Percentiles rank a stretch among this genome's conserved stretches.
phyloP scores from a whole-genome alignment of 2,888 invertebrate genomes.

The Dermolepida albohirtum region DNA sequence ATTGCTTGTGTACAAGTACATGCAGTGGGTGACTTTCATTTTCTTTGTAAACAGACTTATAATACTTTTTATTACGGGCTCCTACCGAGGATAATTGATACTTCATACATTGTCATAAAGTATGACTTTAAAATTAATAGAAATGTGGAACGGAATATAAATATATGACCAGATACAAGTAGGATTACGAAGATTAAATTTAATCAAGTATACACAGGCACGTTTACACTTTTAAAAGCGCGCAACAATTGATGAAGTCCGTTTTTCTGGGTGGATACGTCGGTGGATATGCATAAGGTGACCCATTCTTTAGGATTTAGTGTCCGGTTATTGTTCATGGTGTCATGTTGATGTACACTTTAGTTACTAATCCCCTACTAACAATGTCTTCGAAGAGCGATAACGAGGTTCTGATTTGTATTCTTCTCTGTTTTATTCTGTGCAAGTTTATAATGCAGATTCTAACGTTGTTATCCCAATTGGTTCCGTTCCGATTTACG shows the following conservation, averaged over 20 bases:
- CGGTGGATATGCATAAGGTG: conserved; percentile 29
- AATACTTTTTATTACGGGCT: not conserved
- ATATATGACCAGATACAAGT: conserved; percentile 31
- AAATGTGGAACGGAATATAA: conserved; percentile 28
- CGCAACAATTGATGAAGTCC: conserved; percentile 39
- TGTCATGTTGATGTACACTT: conserved; percentile 44
- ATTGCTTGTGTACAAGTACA: no score
- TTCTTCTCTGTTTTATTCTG: conserved; percentile 32
- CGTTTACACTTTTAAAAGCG: conserved; percentile 20
- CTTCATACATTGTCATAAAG: conserved; percentile 19
- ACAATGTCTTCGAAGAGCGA: conserved; percentile 41
- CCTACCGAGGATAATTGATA: conserved; percentile 22
- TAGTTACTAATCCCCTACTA: conserved; percentile 39
- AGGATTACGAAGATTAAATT: conserved; percentile 41
- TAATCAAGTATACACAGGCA: conserved; percentile 37
- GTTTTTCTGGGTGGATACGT: conserved; percentile 40
- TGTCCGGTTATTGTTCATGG: conserved; percentile 43
- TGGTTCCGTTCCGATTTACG: conserved; percentile 17
- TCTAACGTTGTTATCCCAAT: conserved; percentile 6
- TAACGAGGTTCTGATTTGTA: conserved; percentile 44
- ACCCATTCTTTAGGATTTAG: conserved; percentile 44
- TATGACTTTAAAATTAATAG: conserved; percentile 32
- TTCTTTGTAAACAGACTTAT: not conserved
- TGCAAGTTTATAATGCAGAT: conserved; percentile 11
- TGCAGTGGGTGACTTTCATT: not conserved